phyloP scores from a whole-genome alignment of 1,140 invertebrate species.

The Sitobion miscanthi region DNA sequence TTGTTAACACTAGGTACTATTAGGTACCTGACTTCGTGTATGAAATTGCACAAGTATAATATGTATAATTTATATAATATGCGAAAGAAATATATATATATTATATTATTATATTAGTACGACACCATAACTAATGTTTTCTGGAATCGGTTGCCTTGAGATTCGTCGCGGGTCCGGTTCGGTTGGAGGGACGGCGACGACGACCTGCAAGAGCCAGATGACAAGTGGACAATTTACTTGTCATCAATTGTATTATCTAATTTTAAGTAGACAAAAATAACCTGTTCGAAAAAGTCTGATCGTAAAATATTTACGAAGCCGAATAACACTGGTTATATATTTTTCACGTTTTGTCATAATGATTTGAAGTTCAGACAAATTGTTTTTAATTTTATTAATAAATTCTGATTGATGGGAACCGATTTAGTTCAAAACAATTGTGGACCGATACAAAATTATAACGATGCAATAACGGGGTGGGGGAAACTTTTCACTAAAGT shows the following conservation, averaged over 20 bases:
- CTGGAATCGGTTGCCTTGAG: conserved; percentile 27
- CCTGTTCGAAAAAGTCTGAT: not conserved
- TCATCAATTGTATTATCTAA: not conserved
- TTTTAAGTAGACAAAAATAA: not conserved
- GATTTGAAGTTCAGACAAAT: too few species aligned
- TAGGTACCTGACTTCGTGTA: not conserved
- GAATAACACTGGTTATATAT: too few species aligned
- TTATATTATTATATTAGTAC: not conserved
- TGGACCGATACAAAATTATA: not conserved
- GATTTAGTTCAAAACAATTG: too few species aligned
- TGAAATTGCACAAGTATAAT: not conserved
- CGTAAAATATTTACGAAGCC: too few species aligned
- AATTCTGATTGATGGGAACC: too few species aligned
- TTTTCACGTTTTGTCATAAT: too few species aligned
- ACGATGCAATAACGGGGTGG: too few species aligned
- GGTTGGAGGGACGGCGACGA: not conserved
- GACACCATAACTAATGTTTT: conserved; percentile 5
- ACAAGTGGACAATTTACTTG: conserved; percentile 24
- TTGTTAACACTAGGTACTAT: not conserved
- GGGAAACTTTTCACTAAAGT: not conserved
- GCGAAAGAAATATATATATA: not conserved
- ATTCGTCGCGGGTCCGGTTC: conserved; percentile 27
- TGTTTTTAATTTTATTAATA: not conserved
- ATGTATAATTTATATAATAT: not conserved
- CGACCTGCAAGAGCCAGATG: not conserved